Evolutionary conservation across 2,797 vertebrate genomes (phyloP), one percentile per base, ranked within the genome.

Genomic region (Karalla daura): DNA sequence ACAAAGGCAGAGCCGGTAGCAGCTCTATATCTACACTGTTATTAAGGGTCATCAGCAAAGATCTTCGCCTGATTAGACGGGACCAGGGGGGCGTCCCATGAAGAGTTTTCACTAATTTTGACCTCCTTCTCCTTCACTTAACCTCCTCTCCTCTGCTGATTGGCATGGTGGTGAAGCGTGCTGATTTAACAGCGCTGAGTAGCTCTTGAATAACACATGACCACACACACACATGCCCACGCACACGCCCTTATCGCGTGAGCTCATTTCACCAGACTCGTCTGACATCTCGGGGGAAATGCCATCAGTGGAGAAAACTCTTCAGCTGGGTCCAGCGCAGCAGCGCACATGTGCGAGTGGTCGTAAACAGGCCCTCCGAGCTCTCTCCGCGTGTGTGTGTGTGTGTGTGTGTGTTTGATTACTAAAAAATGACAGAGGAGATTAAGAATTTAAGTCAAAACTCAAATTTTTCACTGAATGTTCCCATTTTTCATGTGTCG

Each of bases 231-330:
- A 32, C 37, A 58, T 20, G 27, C 39, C 37, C 52, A 62, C 7
- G 51, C 50, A 35, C 24, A 23, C 28, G 47, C 25, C 27, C 53
- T 76, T 74, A 84, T 81, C 74, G 54, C 30, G 82, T 80, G 74
- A 80, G 69, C 72, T 88, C 79, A 37, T 53, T 67, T 68, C 23
- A 49, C 49, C 20, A 64, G 30, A 69, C 60, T 52, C 14, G 52
- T 53, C 37, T 63, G 64, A 55, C 27, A 63, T 72, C 76, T 45
- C 47, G 14, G 7, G 60, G 74, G 59, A 80, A 49, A 76, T 68
- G 65, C 14, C 3, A 13, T 76, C 72, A 77, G 68, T 30, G 37
- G 6, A 12, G 41, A 73, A 73, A 78, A 70, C 49, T 67, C 56
- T 25, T 12, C 43, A 15, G 59, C 78, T 41, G 15, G 74, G 41